Evolutionary conservation across 1,140 invertebrate species (phyloP).

Genomic region (Coptotermes formosanus): DNA sequence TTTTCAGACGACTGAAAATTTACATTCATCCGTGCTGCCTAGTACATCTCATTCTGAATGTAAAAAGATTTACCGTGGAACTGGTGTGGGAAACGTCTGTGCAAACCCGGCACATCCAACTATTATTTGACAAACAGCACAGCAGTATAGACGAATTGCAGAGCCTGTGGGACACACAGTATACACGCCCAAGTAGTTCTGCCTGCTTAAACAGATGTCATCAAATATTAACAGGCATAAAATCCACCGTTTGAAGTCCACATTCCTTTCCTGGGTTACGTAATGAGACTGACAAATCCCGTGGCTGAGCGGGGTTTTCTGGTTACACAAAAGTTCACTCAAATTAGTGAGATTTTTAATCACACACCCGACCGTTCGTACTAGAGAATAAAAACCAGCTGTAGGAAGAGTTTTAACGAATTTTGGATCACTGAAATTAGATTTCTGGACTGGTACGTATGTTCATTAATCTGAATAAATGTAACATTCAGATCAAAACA

Average conservation of each 20-base stretch:
- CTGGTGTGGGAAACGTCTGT: too few species aligned
- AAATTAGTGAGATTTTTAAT: conserved; percentile 2
- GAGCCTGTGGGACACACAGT: not conserved
- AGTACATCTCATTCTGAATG: too few species aligned
- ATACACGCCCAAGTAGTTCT: not conserved
- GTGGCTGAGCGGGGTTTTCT: not conserved
- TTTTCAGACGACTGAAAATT: too few species aligned
- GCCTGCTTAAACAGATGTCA: not conserved
- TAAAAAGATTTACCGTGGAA: too few species aligned
- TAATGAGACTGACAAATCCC: not conserved
- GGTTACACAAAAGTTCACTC: not conserved
- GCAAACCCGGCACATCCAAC: not conserved
- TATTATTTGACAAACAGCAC: not conserved
- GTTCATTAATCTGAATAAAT: conserved; percentile 8
- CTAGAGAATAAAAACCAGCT: not conserved
- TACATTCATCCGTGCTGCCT: too few species aligned
- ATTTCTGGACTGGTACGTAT: not conserved
- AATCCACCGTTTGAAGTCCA: not conserved
- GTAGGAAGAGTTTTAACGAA: not conserved
- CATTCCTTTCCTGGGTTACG: not conserved
- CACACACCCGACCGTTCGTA: not conserved
- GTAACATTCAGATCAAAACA: not conserved
- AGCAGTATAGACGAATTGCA: not conserved
- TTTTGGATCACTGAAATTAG: not conserved
- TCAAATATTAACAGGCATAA: not conserved